Percentiles rank a stretch among this genome's conserved stretches.
Conservation (phyloP, 2,888 invertebrate species). For the Mythimna ferrago region DNA sequence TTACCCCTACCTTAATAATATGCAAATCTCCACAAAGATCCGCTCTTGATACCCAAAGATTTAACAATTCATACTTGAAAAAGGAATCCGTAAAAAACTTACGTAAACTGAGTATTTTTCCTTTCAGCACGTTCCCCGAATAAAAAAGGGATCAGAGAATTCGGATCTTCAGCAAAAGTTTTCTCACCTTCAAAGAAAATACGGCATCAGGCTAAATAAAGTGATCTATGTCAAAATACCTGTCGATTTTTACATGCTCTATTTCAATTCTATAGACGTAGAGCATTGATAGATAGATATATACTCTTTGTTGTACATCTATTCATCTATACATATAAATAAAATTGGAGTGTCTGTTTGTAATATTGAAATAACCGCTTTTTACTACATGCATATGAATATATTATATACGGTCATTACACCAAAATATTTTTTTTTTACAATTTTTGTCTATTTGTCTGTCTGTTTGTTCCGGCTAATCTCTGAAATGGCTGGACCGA, state of each 20-base stretch:
- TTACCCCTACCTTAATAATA: slow-evolving; percentile 35
- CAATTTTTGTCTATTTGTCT: too few relatives aligned
- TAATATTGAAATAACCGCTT: too few relatives aligned
- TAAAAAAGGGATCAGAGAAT: slow-evolving; percentile 45
- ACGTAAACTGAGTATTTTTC: slow-evolving; percentile 28
- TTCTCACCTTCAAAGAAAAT: slow-evolving; percentile 42
- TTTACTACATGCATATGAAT: too few relatives aligned
- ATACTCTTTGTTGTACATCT: too few relatives aligned
- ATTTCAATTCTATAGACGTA: neutral
- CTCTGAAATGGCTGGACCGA: too few relatives aligned
- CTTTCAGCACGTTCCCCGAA: slow-evolving; percentile 27
- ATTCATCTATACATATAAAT: too few relatives aligned
- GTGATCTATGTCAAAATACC: slow-evolving; percentile 20
- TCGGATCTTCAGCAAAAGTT: slow-evolving; percentile 33
- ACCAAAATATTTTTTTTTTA: too few relatives aligned
- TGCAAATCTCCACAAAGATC: slow-evolving; percentile 43
- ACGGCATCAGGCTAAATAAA: slow-evolving; percentile 42
- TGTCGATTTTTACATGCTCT: slow-evolving; percentile 30
- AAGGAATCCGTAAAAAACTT: slow-evolving; percentile 34
- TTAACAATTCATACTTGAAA: slow-evolving; percentile 49
- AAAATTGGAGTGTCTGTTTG: too few relatives aligned
- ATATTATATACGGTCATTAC: too few relatives aligned
- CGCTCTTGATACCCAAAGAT: slow-evolving; percentile 40
- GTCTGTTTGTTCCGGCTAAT: too few relatives aligned
- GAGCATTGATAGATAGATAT: neutral